Base-by-base conservation (phyloP, 2,113 vertebrate species). In the Menidia beryllina region DNA sequence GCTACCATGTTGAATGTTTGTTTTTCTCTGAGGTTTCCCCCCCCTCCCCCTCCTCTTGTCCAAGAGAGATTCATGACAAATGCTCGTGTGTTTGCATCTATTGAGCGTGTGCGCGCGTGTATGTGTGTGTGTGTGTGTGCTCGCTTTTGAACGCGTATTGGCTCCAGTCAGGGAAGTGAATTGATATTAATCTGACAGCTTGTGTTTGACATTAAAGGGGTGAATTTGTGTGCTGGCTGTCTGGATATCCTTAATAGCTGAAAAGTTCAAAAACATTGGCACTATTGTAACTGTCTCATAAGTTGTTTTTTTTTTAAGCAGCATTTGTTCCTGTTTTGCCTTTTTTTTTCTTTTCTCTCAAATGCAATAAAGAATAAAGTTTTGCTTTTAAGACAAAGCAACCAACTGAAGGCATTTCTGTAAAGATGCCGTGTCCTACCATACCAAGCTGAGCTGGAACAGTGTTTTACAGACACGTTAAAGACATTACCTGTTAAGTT, bases 241-340 rank as follows among this genome's bases (percentile, higher is more conserved):
- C 62, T 85, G 80, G 69, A 79, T 71, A 60, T 87, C 80, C 86
- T n/a, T 88, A 88, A 88, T 86, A 75, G 79, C 86, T 86, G 30
- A 50, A 85, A 89, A 91, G 89, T 96, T 96, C 94, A 95, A 95
- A 95, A 96, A 96, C 95, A 96, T 95, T 95, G 96, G 97, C 97
- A 98, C 97, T 97, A 98, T 96, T 97, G 67, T 89, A 95, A 96
- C 94, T 94, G 80, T 90, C 86, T 91, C 85, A 87, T 89, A 91
- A 83, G 73, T 91, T 90, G 75, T 92, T n/a, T 34, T 91, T 91
- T 85, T 94, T 94, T 89, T n/a, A n/a, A 93, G 89, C 89, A 87
- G 90, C 83, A 57, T 91, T 91, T 88, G 89, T 82, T 92, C 80
- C 56, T 21, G n/a, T n/a, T n/a, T n/a, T n/a, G n/a, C n/a, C n/a